These are phyloP conservation scores for Lamellibrachia luymesi DNA, from an alignment of 1,140 invertebrate genomes.

Conservation along the genomic window DNA sequence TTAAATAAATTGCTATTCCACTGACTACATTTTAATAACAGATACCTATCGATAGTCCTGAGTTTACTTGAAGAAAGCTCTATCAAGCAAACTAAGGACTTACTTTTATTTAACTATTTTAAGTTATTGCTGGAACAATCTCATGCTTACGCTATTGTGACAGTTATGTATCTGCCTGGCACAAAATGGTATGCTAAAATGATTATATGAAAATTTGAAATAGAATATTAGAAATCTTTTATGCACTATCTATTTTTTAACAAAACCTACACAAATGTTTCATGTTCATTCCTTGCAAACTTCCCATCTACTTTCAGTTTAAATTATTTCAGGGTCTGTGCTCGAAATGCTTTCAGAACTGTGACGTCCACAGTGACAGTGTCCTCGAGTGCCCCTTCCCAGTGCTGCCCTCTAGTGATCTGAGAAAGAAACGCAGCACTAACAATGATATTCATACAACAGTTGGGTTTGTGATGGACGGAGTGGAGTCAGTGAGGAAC, in stretches of 20 bases:
- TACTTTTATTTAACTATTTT: too few species aligned
- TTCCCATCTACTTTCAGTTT: background rate
- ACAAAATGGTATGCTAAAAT: too few species aligned
- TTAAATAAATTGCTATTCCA: too few species aligned
- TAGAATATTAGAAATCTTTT: background rate
- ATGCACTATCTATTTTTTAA: background rate
- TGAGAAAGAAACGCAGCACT: background rate
- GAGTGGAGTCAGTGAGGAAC: constrained; percentile 83
- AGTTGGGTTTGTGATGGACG: constrained; percentile 94
- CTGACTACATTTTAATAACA: too few species aligned
- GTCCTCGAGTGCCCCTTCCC: background rate
- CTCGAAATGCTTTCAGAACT: background rate
- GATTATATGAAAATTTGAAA: background rate
- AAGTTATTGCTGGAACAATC: too few species aligned
- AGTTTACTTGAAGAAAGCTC: too few species aligned
- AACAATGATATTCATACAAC: constrained; percentile 49
- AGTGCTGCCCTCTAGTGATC: background rate
- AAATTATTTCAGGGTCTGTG: background rate
- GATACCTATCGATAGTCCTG: too few species aligned
- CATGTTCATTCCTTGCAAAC: background rate
- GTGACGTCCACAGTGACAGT: background rate
- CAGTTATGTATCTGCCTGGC: too few species aligned
- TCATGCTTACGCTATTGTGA: too few species aligned
- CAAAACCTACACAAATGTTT: background rate
- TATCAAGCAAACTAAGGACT: too few species aligned